Evolutionary conservation across 2,113 vertebrate species (phyloP).

Genomic region (Myxocyprinus asiaticus): DNA sequence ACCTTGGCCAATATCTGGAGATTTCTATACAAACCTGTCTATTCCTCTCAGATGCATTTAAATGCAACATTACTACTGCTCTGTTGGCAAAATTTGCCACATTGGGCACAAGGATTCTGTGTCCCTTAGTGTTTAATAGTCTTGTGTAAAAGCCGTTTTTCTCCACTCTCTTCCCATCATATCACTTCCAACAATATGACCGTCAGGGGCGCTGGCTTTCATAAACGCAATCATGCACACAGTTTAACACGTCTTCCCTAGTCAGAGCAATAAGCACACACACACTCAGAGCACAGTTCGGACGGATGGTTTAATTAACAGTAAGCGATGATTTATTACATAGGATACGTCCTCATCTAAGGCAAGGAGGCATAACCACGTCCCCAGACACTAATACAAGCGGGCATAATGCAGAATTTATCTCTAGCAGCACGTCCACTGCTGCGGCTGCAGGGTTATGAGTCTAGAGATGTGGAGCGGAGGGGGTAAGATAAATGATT

Average conservation of each 20-base stretch:
- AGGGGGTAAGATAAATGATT: neutral
- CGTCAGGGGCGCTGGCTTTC: conserved; percentile 21
- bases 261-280: conserved; percentile 30
- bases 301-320: conserved; percentile 31
- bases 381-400: conserved; percentile 26
- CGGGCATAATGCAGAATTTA: conserved; percentile 3
- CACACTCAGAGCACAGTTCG: neutral
- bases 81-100: too few species aligned
- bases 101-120: neutral
- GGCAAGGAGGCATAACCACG: conserved; percentile 1
- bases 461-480: neutral
- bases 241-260: conserved; percentile 21
- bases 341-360: conserved; percentile 17
- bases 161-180: neutral
- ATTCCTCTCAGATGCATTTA: too few species aligned
- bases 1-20: too few species aligned
- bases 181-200: conserved; percentile 31
- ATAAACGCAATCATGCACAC: conserved; percentile 33
- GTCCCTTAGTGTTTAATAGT: conserved; percentile 14
- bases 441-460: conserved; percentile 9
- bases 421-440: conserved; percentile 1
- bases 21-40: too few species aligned
- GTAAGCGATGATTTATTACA: conserved; percentile 38
- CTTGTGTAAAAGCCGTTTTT: neutral
- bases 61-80: too few species aligned